phyloP scores from a whole-genome alignment of 2,888 invertebrate genomes.

The Patella depressa region DNA sequence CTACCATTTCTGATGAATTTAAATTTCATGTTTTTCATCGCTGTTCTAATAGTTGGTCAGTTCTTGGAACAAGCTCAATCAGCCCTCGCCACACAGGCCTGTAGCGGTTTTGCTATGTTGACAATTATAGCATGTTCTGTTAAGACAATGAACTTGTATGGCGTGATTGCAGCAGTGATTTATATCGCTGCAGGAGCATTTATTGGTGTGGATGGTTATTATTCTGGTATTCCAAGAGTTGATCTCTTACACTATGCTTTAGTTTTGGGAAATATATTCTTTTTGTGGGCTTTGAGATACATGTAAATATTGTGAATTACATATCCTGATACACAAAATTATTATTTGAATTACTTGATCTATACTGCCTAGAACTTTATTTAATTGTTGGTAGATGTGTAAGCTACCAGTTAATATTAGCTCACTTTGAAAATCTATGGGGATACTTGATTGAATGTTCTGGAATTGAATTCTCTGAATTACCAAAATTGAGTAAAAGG shows the following conservation, averaged over 20 bases:
- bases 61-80: conserved; percentile 46
- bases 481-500: no score
- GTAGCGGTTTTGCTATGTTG: conserved; percentile 60
- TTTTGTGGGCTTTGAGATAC: conserved; percentile 38
- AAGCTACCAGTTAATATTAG: no score
- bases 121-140: conserved; percentile 52
- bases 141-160: conserved; percentile 50
- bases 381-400: no score
- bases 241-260: conserved; percentile 64
- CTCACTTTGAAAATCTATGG: no score
- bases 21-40: conserved; percentile 45
- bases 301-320: neutral
- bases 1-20: conserved; percentile 48
- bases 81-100: conserved; percentile 49
- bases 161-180: conserved; percentile 48
- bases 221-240: conserved; percentile 51
- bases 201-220: conserved; percentile 54
- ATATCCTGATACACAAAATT: no score
- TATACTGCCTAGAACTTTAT: no score
- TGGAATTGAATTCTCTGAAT: no score
- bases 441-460: no score
- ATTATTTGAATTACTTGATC: no score
- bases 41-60: conserved; percentile 43
- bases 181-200: conserved; percentile 58
- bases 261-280: conserved; percentile 55